Conservation (phyloP, 2,797 vertebrate genomes). For the Monodelphis domestica region DNA sequence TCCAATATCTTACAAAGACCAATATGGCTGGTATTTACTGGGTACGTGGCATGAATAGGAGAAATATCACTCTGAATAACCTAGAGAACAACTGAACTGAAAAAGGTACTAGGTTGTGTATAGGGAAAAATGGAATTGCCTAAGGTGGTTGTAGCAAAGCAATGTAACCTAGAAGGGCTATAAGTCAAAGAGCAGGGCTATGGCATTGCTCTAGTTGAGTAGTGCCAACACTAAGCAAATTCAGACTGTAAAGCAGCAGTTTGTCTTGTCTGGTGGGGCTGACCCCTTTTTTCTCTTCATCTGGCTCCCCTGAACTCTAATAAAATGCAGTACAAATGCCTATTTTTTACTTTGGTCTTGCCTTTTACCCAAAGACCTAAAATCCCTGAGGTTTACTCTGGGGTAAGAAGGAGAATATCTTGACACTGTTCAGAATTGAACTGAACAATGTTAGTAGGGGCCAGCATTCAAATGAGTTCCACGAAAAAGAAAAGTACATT, state of each 20-base stretch:
- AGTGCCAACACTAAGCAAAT: conserved; percentile 77
- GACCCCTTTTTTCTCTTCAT: conserved; percentile 42
- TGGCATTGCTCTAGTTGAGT: conserved; percentile 80
- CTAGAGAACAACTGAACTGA: conserved; percentile 92
- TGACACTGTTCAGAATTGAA: conserved; percentile 82
- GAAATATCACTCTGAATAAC: conserved; percentile 89
- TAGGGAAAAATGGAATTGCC: conserved; percentile 81
- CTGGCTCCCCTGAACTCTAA: conserved; percentile 19
- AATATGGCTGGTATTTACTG: conserved; percentile 90
- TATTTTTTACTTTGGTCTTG: conserved; percentile 66
- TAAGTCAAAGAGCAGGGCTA: conserved; percentile 87
- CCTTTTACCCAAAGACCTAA: conserved; percentile 90
- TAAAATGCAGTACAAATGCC: conserved; percentile 71
- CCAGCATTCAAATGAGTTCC: conserved; percentile 91
- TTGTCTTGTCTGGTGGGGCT: rapidly evolving
- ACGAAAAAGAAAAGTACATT: conserved; percentile 91
- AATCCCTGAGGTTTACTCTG: conserved; percentile 85
- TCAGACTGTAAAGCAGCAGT: conserved; percentile 68
- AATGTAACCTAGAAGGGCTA: conserved; percentile 90
- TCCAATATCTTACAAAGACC: conserved; percentile 91
- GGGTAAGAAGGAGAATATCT: conserved; percentile 85
- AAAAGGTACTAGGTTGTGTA: conserved; percentile 90
- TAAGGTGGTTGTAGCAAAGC: conserved; percentile 88
- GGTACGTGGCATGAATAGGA: conserved; percentile 90
- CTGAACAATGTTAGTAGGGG: conserved; percentile 90